Evolutionary conservation across 2,888 invertebrate genomes (phyloP).

Genomic region (Platerodrilus igneus): DNA sequence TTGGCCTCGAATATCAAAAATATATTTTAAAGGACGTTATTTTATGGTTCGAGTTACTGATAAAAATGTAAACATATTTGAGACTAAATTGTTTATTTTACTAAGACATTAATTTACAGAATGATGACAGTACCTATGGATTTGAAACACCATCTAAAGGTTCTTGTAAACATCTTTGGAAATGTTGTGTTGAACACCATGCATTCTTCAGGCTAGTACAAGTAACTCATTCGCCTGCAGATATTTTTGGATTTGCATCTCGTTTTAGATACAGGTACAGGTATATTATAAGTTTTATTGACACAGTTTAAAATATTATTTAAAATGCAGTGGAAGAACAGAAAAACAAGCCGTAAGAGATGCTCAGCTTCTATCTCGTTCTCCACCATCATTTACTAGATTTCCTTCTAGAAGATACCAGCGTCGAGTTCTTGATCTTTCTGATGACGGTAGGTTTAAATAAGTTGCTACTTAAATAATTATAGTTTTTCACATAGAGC

Average conservation of each 20-base stretch:
- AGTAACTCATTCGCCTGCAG: constrained; percentile 68
- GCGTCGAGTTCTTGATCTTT: constrained; percentile 59
- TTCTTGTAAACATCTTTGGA: constrained; percentile 94
- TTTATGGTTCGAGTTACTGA: constrained; percentile 95
- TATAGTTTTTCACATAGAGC: constrained; percentile 44
- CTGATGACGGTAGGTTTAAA: constrained; percentile 45
- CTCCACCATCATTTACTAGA: constrained; percentile 59
- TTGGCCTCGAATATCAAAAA: constrained; percentile 96
- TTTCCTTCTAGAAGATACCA: constrained; percentile 62
- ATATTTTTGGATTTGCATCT: constrained; percentile 73
- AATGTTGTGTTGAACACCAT: constrained; percentile 94
- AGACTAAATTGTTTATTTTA: too few species aligned
- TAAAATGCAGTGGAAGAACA: constrained; percentile 56
- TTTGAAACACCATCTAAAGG: constrained; percentile 89
- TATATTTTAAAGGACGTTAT: constrained; percentile 93
- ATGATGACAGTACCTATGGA: constrained; percentile 93
- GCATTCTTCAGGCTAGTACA: constrained; percentile 87
- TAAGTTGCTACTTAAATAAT: constrained; percentile 12
- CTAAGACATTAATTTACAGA: constrained; percentile 55
- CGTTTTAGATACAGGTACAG: constrained; percentile 76
- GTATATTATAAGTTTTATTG: too few species aligned
- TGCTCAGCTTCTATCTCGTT: constrained; percentile 47
- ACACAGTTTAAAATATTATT: constrained; percentile 1
- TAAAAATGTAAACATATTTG: constrained; percentile 94
- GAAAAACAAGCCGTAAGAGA: constrained; percentile 56